Evolutionary conservation across 2,797 vertebrate genomes (phyloP).

Genomic region (Spheniscus humboldti): DNA sequence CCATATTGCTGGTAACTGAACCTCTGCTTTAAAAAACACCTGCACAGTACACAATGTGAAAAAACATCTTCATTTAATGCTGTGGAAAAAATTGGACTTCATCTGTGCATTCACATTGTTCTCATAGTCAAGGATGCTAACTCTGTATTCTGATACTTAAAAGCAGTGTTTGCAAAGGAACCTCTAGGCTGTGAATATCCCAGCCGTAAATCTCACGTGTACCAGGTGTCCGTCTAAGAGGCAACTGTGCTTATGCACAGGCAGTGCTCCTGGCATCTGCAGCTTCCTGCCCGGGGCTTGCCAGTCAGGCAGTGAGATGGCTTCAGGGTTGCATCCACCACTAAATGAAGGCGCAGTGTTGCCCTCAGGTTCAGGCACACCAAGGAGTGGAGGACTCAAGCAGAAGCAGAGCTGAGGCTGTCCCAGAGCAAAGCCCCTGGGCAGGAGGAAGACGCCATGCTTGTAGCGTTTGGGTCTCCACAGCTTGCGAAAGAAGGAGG

Average conservation of each 20-base stretch:
- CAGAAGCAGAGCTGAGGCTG: neutral
- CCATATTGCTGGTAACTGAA: neutral
- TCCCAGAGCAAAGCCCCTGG: neutral
- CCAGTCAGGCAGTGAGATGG: neutral
- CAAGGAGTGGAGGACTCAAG: neutral
- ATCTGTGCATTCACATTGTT: too few relatives aligned
- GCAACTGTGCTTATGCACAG: neutral
- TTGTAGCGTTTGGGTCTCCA: neutral
- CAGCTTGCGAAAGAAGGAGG: neutral
- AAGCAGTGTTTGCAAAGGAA: neutral
- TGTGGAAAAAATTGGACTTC: neutral
- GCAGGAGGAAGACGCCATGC: neutral
- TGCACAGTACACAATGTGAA: neutral
- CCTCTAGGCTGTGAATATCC: neutral
- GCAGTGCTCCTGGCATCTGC: neutral
- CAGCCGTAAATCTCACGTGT: fast-evolving
- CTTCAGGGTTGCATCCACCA: neutral
- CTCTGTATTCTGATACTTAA: neutral
- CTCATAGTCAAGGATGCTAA: neutral
- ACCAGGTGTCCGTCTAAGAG: too few relatives aligned
- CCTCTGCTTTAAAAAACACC: neutral
- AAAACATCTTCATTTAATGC: neutral
- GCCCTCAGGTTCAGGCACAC: fast-evolving
- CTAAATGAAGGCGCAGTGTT: fast-evolving
- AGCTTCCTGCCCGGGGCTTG: neutral